These are phyloP conservation scores for Craniophora ligustri DNA, from an alignment of 2,888 invertebrate genomes.

Conservation along the genomic window DNA sequence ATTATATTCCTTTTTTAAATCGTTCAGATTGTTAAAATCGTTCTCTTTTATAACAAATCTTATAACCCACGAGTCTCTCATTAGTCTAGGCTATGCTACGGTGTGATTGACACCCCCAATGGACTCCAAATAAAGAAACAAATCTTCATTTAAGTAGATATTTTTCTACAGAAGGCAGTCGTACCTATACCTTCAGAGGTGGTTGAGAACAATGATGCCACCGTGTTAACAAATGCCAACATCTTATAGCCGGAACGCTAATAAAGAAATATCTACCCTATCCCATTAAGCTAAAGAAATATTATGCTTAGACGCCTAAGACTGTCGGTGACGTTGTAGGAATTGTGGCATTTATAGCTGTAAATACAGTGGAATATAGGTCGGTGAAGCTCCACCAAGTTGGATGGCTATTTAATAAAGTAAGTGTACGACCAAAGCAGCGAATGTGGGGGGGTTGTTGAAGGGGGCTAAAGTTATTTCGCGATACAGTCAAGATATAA, in stretches of 20 bases:
- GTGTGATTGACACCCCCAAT: too few species aligned
- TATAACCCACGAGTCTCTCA: too few species aligned
- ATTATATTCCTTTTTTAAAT: too few species aligned
- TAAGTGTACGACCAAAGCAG: conserved; percentile 59
- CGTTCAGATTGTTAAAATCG: neutral
- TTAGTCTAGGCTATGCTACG: too few species aligned
- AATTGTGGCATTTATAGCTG: conserved; percentile 41
- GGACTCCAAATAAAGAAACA: too few species aligned
- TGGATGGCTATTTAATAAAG: conserved; percentile 71
- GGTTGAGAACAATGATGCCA: conserved; percentile 60
- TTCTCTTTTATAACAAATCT: too few species aligned
- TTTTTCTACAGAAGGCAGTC: conserved; percentile 35
- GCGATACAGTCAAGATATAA: conserved; percentile 38
- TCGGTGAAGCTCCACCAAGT: conserved; percentile 60
- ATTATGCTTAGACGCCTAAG: conserved; percentile 31
- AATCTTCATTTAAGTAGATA: conserved; percentile 38
- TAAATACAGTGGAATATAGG: conserved; percentile 62
- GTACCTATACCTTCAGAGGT: conserved; percentile 53
- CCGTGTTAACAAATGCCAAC: conserved; percentile 61
- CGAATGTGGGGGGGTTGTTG: conserved; percentile 63
- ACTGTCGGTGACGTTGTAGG: conserved; percentile 33
- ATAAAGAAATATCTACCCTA: conserved; percentile 33
- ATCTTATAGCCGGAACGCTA: conserved; percentile 7
- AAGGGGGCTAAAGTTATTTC: conserved; percentile 50
- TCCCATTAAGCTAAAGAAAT: conserved; percentile 25